Evolutionary conservation across 2,888 invertebrate genomes (phyloP), one percentile per base, ranked within the genome.

Genomic region (Coelogynopora nodosa): DNA sequence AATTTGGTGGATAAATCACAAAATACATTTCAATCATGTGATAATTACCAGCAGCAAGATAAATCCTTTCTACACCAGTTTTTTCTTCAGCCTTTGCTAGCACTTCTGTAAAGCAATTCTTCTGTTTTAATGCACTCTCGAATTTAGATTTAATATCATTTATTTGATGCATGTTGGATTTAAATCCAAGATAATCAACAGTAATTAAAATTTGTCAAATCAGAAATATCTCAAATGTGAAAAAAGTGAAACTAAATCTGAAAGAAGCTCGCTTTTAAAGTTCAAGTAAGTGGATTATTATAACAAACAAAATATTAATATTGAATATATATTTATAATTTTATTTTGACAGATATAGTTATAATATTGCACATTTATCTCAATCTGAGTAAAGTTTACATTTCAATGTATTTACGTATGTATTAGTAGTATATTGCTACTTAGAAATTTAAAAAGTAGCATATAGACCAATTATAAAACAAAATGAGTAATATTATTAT

Each of bases 41-140:
- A n/a, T n/a, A n/a, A n/a, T n/a, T 80, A 80, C 81, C 81, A 13
- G 29, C 23, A 13, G 81, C 81, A n/a, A 80, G 29, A 80, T 80
- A 80, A n/a, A n/a, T 5, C 81, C 81, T 80, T 27, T 80, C 23
- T 23, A 80, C 81, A 80, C 81, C 81, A 80, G 81, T 80, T n/a
- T 80, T 80, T 80, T 80, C 81, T 27, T 80, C 81, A 5, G 29
- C 27, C 23, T n/a, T 80, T 23, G 10, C 81, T 13, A 80, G 81
- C 23, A 80, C 5, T 10, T 80, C 81, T n/a, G 81, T 80, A n/a
- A 80, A 80, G 5, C 27, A 23, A 27, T 80, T 80, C 23, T 80
- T 80, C n/a, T 80, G 27, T 5, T 80, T 80, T 27, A 80, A 27
- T 80, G 23, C 27, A 5, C 23, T 80, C 5, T 80, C 27, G 27